Percentiles rank a stretch among this genome's conserved stretches.
phyloP scores from a whole-genome alignment of 2,797 vertebrate genomes.

The Rousettus madagascariensis region DNA sequence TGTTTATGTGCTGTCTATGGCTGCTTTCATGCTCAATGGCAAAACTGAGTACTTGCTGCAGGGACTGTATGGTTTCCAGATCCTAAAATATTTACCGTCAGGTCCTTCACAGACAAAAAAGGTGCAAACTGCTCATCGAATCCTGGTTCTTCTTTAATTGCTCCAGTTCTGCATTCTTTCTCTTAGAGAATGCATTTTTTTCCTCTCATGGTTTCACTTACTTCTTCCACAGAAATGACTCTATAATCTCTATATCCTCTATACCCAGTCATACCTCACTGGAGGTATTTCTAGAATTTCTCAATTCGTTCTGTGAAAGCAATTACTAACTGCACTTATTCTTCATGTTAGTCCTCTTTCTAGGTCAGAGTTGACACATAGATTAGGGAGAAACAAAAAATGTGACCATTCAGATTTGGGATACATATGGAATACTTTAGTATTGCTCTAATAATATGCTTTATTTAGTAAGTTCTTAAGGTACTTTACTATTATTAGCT shows the following conservation, averaged over 20 bases:
- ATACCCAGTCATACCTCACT: background rate
- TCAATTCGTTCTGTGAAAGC: background rate
- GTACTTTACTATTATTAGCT: background rate
- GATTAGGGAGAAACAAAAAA: conserved; percentile 9
- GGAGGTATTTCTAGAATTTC: background rate
- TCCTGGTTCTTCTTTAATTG: background rate
- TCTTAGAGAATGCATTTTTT: background rate
- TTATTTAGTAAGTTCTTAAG: conserved; percentile 31
- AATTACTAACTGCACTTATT: background rate
- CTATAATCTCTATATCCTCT: background rate
- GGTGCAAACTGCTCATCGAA: background rate
- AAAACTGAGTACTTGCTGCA: background rate
- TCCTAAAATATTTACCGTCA: background rate
- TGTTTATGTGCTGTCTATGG: background rate
- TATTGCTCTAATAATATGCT: background rate
- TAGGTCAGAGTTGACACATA: background rate
- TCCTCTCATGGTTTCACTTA: background rate
- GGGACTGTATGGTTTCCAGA: background rate
- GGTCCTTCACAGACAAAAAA: background rate
- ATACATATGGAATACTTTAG: background rate
- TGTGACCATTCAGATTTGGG: background rate
- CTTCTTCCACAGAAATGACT: background rate
- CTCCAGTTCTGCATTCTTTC: background rate
- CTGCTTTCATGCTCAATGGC: background rate
- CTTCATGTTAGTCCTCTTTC: background rate